These are phyloP conservation scores for Heliconius hewitsoni DNA, from an alignment of 1,140 invertebrate species.

Conservation along the genomic window DNA sequence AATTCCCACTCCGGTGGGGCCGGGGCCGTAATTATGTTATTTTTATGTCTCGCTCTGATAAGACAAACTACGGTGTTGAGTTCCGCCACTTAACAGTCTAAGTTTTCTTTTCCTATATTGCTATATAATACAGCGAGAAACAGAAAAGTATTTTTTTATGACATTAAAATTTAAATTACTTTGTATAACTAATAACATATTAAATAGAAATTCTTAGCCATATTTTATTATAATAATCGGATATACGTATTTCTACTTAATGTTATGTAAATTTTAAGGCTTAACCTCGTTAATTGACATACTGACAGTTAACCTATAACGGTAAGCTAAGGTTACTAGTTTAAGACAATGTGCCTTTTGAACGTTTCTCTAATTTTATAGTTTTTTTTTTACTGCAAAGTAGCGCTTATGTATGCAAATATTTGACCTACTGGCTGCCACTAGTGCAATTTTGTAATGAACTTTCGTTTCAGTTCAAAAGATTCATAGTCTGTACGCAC, in stretches of 20 bases:
- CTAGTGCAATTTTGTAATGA: constrained; percentile 16
- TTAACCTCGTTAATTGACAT: constrained; percentile 26
- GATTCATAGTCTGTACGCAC: neutral
- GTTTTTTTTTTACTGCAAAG: constrained; percentile 4
- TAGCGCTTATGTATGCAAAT: constrained; percentile 19
- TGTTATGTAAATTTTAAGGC: constrained; percentile 20
- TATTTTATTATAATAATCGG: neutral
- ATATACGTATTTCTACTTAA: neutral
- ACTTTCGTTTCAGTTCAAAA: constrained; percentile 16
- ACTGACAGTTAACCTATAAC: constrained; percentile 32
- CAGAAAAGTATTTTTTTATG: neutral
- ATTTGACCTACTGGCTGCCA: constrained; percentile 1
- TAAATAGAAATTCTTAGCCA: neutral
- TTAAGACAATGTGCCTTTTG: constrained; percentile 19
- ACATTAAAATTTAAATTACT: neutral
- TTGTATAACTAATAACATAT: neutral
- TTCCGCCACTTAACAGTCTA: neutral
- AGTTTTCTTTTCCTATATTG: neutral
- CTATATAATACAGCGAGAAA: neutral
- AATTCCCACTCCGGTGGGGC: too few species aligned
- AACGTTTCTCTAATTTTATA: constrained; percentile 12
- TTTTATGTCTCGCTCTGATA: neutral
- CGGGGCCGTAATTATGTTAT: neutral
- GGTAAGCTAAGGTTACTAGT: constrained; percentile 20
- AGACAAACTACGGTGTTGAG: neutral